A percentile compares a stretch with the other conserved stretches of the same genome.
These are phyloP conservation scores for Dione juno DNA, from an alignment of 2,888 invertebrate genomes.

Conservation along the genomic window DNA sequence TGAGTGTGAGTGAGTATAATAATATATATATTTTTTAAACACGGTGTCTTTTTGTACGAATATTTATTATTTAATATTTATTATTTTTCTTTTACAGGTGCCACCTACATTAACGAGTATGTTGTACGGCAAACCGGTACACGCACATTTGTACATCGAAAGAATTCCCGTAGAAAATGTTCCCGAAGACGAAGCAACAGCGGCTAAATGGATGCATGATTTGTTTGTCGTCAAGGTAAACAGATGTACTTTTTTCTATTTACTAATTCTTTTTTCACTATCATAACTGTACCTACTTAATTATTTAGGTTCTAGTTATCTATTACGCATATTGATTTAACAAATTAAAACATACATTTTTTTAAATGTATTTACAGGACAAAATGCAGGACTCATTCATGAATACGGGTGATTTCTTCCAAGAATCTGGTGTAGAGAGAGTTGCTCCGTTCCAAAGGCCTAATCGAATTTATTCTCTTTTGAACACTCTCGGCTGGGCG, in stretches of 20 bases:
- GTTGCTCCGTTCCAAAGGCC: conserved; percentile 83
- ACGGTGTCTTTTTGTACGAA: no score
- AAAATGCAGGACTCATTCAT: conserved; percentile 88
- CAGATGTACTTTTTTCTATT: neutral
- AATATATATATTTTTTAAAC: no score
- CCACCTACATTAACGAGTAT: conserved; percentile 91
- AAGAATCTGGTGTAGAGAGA: conserved; percentile 87
- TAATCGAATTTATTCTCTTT: conserved; percentile 86
- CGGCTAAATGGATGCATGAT: conserved; percentile 91
- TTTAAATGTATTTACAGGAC: conserved; percentile 80
- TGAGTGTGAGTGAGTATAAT: no score
- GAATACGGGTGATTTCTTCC: conserved; percentile 91
- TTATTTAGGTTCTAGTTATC: no score
- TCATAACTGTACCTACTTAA: neutral
- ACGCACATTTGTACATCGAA: conserved; percentile 90
- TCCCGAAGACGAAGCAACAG: conserved; percentile 89
- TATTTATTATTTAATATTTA: neutral
- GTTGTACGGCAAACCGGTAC: conserved; percentile 87
- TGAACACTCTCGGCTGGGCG: conserved; percentile 90
- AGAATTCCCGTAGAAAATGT: conserved; percentile 92
- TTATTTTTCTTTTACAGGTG: conserved; percentile 59
- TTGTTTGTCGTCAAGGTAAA: conserved; percentile 91
- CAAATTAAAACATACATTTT: no score
- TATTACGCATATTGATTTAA: no score
- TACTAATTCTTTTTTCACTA: no score